These are phyloP conservation scores for Remorina albescens DNA, from an alignment of 2,797 vertebrate species.

Conservation along the genomic window DNA sequence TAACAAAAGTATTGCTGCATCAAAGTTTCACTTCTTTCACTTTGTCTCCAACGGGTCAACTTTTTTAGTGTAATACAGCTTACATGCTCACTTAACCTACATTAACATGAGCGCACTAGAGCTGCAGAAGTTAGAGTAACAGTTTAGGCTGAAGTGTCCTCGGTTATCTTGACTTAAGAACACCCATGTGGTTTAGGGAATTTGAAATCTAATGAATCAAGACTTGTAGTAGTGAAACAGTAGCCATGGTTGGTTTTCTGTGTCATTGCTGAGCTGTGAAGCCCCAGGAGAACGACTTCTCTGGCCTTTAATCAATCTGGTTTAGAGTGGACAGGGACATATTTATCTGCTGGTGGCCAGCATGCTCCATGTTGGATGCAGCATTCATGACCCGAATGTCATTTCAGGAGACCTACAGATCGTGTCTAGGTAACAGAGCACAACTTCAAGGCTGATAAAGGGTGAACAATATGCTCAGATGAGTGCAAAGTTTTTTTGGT, in stretches of 20 bases:
- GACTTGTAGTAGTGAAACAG: constrained; percentile 18
- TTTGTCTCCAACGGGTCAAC: background rate
- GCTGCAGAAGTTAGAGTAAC: background rate
- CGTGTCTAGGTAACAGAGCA: constrained; percentile 40
- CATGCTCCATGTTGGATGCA: constrained; percentile 35
- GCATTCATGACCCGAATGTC: constrained; percentile 64
- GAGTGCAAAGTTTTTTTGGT: constrained; percentile 42
- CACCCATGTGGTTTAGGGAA: background rate
- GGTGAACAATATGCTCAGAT: constrained; percentile 38
- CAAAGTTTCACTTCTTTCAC: background rate
- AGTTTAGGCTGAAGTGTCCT: background rate
- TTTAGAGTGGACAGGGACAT: constrained; percentile 59
- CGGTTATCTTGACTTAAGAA: constrained; percentile 6
- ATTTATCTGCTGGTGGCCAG: constrained; percentile 56
- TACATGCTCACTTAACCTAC: background rate
- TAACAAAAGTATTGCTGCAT: background rate
- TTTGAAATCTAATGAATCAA: constrained; percentile 46
- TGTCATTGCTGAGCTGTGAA: constrained; percentile 41
- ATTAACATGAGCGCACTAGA: background rate
- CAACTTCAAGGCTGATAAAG: constrained; percentile 41
- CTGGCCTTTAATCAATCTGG: constrained; percentile 65
- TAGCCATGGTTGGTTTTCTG: constrained; percentile 40
- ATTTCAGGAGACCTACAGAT: constrained; percentile 54
- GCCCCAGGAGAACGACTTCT: constrained; percentile 56
- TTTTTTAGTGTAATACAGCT: background rate